phyloP scores from a whole-genome alignment of 2,797 vertebrate genomes.

The Hapalemur alaotrensis region DNA sequence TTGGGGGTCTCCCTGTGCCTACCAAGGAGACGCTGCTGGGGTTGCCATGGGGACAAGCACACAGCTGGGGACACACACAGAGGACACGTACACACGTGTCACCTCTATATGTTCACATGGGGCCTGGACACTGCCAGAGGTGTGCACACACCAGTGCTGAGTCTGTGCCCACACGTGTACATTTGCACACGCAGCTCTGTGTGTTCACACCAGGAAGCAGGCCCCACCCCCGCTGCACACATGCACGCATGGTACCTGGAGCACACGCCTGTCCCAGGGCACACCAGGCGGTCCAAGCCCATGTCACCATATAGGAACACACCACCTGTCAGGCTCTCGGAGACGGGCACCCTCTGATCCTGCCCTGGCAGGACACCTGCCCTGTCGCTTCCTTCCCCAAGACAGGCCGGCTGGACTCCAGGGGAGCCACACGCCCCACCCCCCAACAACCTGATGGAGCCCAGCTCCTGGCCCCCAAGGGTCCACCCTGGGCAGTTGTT shows the following conservation, averaged over 20 bases:
- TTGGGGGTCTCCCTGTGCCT: background rate
- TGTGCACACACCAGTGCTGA: accelerated
- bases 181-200: background rate
- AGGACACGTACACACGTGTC: background rate
- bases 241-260: too few species aligned
- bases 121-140: background rate
- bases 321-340: background rate
- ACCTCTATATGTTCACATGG: background rate
- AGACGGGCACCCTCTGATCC: background rate
- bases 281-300: background rate
- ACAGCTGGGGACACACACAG: background rate
- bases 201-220: background rate
- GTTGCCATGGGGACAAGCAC: slow-evolving; percentile 11
- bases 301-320: accelerated
- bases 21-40: background rate
- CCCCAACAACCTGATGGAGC: background rate
- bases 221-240: background rate
- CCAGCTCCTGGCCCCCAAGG: background rate
- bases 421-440: background rate
- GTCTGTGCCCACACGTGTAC: background rate
- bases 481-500: too few species aligned
- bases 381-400: accelerated
- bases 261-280: background rate
- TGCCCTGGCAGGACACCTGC: background rate
- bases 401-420: background rate